Conservation (phyloP, 2,888 invertebrate species). For the Laothoe populi region DNA sequence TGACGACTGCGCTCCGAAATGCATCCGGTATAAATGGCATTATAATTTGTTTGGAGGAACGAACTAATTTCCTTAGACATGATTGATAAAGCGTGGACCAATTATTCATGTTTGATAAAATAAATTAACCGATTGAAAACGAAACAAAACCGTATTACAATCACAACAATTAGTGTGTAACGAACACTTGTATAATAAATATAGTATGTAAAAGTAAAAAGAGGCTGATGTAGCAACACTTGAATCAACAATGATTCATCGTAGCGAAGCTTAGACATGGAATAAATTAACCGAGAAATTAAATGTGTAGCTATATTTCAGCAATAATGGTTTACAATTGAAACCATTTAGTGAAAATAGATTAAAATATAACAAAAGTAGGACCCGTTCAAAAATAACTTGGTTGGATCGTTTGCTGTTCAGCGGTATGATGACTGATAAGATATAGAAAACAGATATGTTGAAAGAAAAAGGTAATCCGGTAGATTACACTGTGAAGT, state of each 20-base stretch:
- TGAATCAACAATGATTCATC: constrained; percentile 70
- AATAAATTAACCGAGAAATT: constrained; percentile 45
- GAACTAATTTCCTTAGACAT: constrained; percentile 14
- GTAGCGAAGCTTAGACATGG: constrained; percentile 37
- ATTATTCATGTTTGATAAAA: constrained; percentile 9
- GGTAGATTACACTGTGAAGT: constrained; percentile 2
- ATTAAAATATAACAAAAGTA: not conserved
- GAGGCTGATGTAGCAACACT: constrained; percentile 53
- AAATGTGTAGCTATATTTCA: constrained; percentile 24
- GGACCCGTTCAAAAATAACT: not conserved
- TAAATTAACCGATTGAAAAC: constrained; percentile 15
- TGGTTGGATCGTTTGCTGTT: not conserved
- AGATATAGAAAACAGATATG: constrained; percentile 14
- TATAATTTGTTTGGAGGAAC: constrained; percentile 4
- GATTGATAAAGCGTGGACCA: constrained; percentile 10
- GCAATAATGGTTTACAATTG: not conserved
- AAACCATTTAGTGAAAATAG: not conserved
- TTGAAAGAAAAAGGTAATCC: constrained; percentile 7
- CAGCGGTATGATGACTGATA: constrained; percentile 2
- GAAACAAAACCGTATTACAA: constrained; percentile 47
- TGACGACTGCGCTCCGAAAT: constrained; percentile 19
- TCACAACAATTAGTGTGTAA: constrained; percentile 50
- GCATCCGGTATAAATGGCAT: constrained; percentile 24
- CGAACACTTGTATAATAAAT: constrained; percentile 44
- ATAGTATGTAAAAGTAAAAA: constrained; percentile 49